Evolutionary conservation across 2,113 vertebrate genomes (phyloP), one percentile per base, ranked within the genome.

Genomic region (Gavialis gangeticus): DNA sequence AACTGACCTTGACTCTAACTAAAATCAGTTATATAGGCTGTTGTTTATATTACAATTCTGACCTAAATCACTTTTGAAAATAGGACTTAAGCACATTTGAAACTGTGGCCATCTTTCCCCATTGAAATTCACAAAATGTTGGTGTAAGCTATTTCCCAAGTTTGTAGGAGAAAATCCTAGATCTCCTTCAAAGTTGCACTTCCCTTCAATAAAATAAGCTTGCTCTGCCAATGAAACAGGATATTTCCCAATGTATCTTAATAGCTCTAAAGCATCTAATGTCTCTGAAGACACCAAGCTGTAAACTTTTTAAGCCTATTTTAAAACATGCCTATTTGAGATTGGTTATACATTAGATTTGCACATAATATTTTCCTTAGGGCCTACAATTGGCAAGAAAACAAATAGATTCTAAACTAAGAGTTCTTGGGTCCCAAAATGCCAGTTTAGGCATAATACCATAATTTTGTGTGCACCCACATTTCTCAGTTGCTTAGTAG

Each of bases 171-270:
- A 93, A 63, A 0, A 3, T 76, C 79, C 82, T 93, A 75, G 59
- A 77, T 84, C 58, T 92, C 57, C 34, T 25, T 24, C 93, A 25
- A 46, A 0, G 0, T 66, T 62, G 75, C n/a, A 82, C 66, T 76
- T 93, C 87, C 2, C 2, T 60, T 58, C 93, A 71, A 56, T 22
- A 37, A 11, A 37, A 80, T 16, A 79, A 80, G 3, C 13, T 88
- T 55, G 17, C 85, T 92, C 85, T 54, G 58, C 75, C 88, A 91
- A 90, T 82, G 87, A 90, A 80, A 93, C 15, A 75, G 18, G 69
- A 25, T 17, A 54, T 88, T 92, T 84, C 62, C 62, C 56, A 85
- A 22, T 55, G 90, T 55, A 78, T 17, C 58, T 77, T 60, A 73
- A 85, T 64, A 55, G 25, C 46, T 84, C 27, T 64, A 56, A 91